phyloP scores from a whole-genome alignment of 1,140 invertebrate species.

The Temnothorax longispinosus region DNA sequence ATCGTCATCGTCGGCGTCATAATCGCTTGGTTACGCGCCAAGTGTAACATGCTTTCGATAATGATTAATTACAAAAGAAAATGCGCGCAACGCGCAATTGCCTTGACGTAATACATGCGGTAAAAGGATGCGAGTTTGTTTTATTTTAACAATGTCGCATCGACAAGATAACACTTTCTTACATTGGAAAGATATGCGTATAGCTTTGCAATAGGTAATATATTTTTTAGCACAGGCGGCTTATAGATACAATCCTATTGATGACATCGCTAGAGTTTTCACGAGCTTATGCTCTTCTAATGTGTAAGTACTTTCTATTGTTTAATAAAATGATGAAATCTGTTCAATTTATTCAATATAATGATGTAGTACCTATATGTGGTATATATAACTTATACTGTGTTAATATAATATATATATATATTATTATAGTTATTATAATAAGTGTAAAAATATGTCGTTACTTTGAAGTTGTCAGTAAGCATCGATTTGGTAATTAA shows the following conservation, averaged over 20 bases:
- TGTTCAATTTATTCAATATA: background rate
- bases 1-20: slow-evolving; percentile 66
- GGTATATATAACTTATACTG: background rate
- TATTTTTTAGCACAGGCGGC: background rate
- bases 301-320: background rate
- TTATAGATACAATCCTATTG: background rate
- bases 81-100: slow-evolving; percentile 25
- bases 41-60: slow-evolving; percentile 58
- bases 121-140: background rate
- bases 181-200: background rate
- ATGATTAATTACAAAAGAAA: slow-evolving; percentile 62
- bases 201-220: background rate
- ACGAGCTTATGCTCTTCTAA: background rate
- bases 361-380: background rate
- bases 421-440: background rate
- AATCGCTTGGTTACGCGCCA: slow-evolving; percentile 65
- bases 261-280: background rate
- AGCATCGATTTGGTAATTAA: background rate
- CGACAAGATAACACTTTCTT: background rate
- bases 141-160: background rate
- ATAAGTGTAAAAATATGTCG: background rate
- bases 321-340: background rate
- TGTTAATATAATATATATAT: background rate
- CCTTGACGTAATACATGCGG: slow-evolving; percentile 1
- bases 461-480: background rate